These are phyloP conservation scores for Scaptomyza cyrtandrae DNA, from an alignment of 2,888 invertebrate species.

Conservation along the genomic window DNA sequence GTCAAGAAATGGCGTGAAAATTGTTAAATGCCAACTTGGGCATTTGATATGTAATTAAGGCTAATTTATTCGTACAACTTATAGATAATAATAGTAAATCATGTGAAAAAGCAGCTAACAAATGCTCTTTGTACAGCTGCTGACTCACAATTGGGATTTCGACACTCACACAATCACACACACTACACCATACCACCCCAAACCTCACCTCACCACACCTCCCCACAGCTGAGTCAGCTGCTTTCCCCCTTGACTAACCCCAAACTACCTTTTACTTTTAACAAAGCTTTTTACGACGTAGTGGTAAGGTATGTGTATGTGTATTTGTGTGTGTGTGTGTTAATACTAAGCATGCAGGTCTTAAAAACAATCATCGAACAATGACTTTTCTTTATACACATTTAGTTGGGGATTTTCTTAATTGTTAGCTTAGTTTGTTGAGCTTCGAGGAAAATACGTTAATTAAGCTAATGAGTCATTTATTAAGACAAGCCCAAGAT, in stretches of 20 bases:
- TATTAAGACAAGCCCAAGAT: neutral
- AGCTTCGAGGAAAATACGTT: slow-evolving; percentile 6
- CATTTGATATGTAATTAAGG: slow-evolving; percentile 12
- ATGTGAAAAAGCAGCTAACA: slow-evolving; percentile 6
- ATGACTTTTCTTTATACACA: neutral
- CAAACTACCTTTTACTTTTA: neutral
- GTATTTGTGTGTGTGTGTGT: neutral
- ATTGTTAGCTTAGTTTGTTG: neutral
- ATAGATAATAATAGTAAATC: slow-evolving; percentile 10
- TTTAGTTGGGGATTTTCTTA: slow-evolving; percentile 10
- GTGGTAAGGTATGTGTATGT: slow-evolving; percentile 5
- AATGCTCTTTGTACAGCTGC: slow-evolving; percentile 20
- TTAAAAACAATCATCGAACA: neutral
- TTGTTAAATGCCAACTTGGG: slow-evolving; percentile 4
- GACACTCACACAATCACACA: too few relatives aligned
- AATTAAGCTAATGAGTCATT: slow-evolving; percentile 25
- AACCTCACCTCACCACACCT: too few relatives aligned
- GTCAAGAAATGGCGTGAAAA: slow-evolving; percentile 7
- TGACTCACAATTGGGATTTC: slow-evolving; percentile 37
- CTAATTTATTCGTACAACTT: slow-evolving; percentile 15
- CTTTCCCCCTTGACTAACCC: neutral
- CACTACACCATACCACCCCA: neutral
- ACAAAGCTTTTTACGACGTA: slow-evolving; percentile 5
- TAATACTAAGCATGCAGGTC: neutral
- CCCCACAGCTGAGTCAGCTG: slow-evolving; percentile 27